These are phyloP conservation scores for Noctua pronuba DNA, from an alignment of 2,888 invertebrate genomes.

Conservation along the genomic window DNA sequence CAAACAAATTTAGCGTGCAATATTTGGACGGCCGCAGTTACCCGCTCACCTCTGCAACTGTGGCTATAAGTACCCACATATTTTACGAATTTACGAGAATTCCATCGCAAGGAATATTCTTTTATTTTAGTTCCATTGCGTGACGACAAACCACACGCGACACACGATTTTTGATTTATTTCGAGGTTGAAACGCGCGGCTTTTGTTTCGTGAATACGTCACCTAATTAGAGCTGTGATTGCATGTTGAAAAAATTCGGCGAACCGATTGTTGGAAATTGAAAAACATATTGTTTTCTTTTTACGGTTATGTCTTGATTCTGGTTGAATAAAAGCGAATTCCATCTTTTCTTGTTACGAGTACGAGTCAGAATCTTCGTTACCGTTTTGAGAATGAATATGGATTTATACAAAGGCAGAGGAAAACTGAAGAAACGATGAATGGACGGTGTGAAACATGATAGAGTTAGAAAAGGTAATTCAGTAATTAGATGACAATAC, in stretches of 20 bases:
- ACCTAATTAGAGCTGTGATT: constrained; percentile 76
- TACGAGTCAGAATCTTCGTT: background rate
- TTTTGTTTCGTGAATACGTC: constrained; percentile 73
- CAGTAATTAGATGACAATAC: background rate
- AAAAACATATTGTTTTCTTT: constrained; percentile 49
- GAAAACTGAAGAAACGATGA: background rate
- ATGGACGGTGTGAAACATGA: background rate
- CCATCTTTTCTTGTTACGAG: background rate
- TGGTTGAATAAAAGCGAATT: background rate
- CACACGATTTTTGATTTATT: constrained; percentile 80
- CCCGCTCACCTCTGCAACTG: constrained; percentile 65
- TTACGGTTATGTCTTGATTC: constrained; percentile 37
- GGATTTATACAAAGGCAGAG: background rate
- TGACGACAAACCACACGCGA: constrained; percentile 82
- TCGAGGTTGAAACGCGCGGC: constrained; percentile 70
- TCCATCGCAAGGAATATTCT: constrained; percentile 66
- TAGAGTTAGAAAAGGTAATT: background rate
- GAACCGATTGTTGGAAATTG: constrained; percentile 55
- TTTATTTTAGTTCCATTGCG: constrained; percentile 79
- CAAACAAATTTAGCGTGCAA: constrained; percentile 65
- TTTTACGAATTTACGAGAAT: constrained; percentile 78
- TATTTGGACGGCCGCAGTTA: constrained; percentile 66
- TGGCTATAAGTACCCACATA: constrained; percentile 71
- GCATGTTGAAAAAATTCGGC: constrained; percentile 63
- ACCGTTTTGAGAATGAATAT: background rate